Evolutionary conservation across 2,113 vertebrate genomes (phyloP).

Genomic region (Triplophysa dalaica): DNA sequence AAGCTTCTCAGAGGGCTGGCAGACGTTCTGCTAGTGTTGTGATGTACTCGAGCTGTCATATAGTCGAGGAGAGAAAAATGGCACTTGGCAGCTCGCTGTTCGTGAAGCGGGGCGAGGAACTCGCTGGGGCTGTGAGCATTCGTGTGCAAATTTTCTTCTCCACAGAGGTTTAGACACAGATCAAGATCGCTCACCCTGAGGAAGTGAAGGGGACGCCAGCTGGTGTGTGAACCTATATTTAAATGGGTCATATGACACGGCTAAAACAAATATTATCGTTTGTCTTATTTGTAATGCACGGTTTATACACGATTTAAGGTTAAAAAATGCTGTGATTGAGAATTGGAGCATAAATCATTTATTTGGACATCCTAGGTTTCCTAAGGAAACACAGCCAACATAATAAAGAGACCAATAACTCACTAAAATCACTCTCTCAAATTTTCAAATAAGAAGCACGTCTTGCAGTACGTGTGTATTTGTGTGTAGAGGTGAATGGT

Average conservation of each 20-base stretch:
- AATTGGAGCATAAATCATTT: no score
- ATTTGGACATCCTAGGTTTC: no score
- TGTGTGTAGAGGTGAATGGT: neutral
- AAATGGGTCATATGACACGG: no score
- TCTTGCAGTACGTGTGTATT: neutral
- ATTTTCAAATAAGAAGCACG: neutral
- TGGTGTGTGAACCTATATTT: neutral
- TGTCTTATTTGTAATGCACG: no score
- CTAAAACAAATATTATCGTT: no score
- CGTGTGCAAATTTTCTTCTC: neutral
- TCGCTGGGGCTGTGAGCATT: neutral
- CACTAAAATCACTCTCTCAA: no score
- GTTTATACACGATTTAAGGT: no score
- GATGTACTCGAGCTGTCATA: slow-evolving; percentile 13
- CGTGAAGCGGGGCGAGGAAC: neutral
- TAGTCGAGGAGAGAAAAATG: slow-evolving; percentile 3
- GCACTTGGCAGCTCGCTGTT: slow-evolving; percentile 8
- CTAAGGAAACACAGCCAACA: no score
- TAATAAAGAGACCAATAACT: no score
- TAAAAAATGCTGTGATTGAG: no score
- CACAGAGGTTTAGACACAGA: neutral
- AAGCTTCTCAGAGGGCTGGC: slow-evolving; percentile 2
- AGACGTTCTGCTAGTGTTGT: neutral
- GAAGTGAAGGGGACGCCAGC: neutral
- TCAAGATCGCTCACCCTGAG: neutral